Evolutionary conservation across 2,888 invertebrate species (phyloP).

Genomic region (Drosophila trichaetosa): DNA sequence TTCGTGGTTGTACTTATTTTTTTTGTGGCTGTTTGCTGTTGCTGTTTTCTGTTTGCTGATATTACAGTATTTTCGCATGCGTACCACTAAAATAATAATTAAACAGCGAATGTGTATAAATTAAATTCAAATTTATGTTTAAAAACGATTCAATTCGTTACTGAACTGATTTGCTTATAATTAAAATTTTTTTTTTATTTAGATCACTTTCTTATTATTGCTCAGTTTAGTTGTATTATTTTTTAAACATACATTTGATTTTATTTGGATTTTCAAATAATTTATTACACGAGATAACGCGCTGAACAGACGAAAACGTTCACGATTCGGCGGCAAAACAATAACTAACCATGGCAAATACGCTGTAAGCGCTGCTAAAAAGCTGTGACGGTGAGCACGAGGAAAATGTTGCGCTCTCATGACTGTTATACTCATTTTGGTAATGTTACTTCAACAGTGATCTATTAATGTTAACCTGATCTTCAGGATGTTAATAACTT

Average conservation of each 20-base stretch:
- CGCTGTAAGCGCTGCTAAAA: conserved; percentile 6
- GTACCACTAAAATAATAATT: conserved; percentile 35
- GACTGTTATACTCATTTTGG: conserved; percentile 42
- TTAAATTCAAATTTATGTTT: conserved; percentile 10
- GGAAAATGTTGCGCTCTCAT: conserved; percentile 5
- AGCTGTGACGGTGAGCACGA: not conserved
- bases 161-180: not conserved
- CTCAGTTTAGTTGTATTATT: conserved; percentile 6
- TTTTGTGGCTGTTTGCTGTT: conserved; percentile 24
- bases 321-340: conserved; percentile 29
- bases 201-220: conserved; percentile 4
- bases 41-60: conserved; percentile 57
- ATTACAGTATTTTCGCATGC: conserved; percentile 47
- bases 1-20: conserved; percentile 39
- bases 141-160: not conserved
- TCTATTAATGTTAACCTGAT: conserved; percentile 22
- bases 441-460: conserved; percentile 29
- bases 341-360: conserved; percentile 29
- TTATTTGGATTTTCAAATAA: conserved; percentile 19
- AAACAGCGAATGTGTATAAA: conserved; percentile 27
- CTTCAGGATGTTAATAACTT: not conserved
- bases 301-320: not conserved
- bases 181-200: not conserved
- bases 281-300: not conserved
- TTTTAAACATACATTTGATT: conserved; percentile 30